A percentile compares a stretch with the other conserved stretches of the same genome.
Evolutionary conservation across 2,888 invertebrate genomes (phyloP).

Genomic region (Coronaproctus castanopsis): DNA sequence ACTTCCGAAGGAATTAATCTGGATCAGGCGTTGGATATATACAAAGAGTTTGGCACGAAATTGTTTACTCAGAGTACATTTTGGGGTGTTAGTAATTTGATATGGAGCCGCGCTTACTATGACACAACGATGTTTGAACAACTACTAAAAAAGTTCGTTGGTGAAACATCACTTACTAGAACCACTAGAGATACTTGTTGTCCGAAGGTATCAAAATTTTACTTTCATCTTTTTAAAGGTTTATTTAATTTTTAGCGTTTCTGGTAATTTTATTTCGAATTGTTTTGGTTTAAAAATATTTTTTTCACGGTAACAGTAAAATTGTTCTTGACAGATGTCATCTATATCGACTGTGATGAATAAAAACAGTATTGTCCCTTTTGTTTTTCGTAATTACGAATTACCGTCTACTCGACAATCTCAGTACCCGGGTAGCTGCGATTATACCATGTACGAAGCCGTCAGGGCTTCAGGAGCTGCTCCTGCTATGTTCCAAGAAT

Average conservation of each 20-base stretch:
- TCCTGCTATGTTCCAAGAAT: conserved; percentile 77
- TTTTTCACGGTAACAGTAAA: too few species aligned
- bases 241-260: conserved; percentile 18
- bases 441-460: conserved; percentile 58
- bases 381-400: conserved; percentile 69
- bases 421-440: conserved; percentile 47
- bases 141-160: conserved; percentile 43
- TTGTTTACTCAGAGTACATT: conserved; percentile 44
- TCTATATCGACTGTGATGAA: conserved; percentile 61
- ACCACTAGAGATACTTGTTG: conserved; percentile 32
- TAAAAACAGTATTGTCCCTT: conserved; percentile 47
- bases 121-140: conserved; percentile 66
- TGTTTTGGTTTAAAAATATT: neutral
- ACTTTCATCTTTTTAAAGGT: neutral
- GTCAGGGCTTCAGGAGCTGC: conserved; percentile 78
- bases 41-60: conserved; percentile 37
- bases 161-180: conserved; percentile 39
- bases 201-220: conserved; percentile 32
- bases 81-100: conserved; percentile 49
- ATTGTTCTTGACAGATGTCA: too few species aligned
- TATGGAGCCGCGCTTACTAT: conserved; percentile 76
- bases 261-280: too few species aligned
- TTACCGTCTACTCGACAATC: conserved; percentile 45
- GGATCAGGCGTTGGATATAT: conserved; percentile 37
- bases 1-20: conserved; percentile 35